Base-by-base conservation (phyloP, 2,797 vertebrate species). In the Helostoma temminkii region DNA sequence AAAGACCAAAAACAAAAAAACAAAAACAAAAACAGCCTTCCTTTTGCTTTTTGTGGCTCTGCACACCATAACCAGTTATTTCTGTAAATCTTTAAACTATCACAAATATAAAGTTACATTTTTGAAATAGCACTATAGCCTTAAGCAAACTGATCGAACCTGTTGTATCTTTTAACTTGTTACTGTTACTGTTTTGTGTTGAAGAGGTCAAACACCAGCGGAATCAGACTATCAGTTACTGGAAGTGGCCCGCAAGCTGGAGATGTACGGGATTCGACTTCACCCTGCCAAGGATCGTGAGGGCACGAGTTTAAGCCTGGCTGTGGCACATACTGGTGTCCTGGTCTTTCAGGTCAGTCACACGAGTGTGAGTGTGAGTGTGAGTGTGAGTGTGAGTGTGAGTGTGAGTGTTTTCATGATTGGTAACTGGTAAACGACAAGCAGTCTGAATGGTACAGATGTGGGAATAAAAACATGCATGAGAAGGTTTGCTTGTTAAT, bases 221-320 rank as follows among this genome's bases (percentile, higher is more conserved):
- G 96, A 97, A 84, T 98, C 98, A 0, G 98, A 99, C 89, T 97
- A 95, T 91, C 97, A 98, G 75, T 93, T 99, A 66, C 84, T 99
- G 66, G 98, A 99, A 86, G 96, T 98, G 78, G 96, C 96, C 0
- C 96, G 97, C 21, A 92, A 95, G 41, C 89, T 99, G 85, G 98
- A 99, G 88, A 97, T 98, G 95, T 99, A 97, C 1, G 98, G 98
- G 49, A 93, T 98, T 69, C 95, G 97, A 30, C 93, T 97, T 53
- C 96, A 98, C 83, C 95, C 97, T 0, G 98, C 97, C 61, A 98
- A 99, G 91, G 98, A 99, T 90, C 93, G 97, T 4, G 98, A 99
- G 86, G 96, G 97, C 64, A 95, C 96, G 1, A 95, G 93, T 90
- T 95, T 99, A 71, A 97, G 96, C 87, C 88, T 99, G 85, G 92